phyloP scores from a whole-genome alignment of 92 coral and sea anemone species.

The Porites rus region DNA sequence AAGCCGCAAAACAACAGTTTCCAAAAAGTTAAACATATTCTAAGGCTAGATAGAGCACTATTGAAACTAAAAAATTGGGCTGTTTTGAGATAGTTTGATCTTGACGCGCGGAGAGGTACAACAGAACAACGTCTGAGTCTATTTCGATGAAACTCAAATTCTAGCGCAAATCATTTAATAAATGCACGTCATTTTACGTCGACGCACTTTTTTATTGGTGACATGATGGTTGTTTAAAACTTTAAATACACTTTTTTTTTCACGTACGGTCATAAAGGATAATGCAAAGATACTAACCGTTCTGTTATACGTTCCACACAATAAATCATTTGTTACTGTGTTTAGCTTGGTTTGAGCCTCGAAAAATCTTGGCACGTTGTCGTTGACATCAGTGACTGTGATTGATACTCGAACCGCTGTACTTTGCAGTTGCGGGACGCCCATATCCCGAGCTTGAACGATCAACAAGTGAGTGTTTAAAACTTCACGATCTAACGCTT shows the following conservation, averaged over 20 bases:
- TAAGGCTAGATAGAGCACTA: too few relatives aligned
- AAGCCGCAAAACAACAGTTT: too few relatives aligned
- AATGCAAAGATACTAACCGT: conserved; percentile 18
- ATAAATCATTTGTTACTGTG: background rate
- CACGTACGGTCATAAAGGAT: background rate
- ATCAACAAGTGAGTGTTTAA: conserved; percentile 20
- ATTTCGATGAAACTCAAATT: background rate
- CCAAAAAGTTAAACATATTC: too few relatives aligned
- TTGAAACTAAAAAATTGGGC: too few relatives aligned
- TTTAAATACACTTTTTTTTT: background rate
- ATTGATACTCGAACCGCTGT: conserved; percentile 45
- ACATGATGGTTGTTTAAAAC: background rate
- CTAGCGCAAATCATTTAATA: background rate
- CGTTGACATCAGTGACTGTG: conserved; percentile 83
- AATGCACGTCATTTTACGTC: too few relatives aligned
- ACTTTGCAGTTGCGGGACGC: conserved; percentile 21
- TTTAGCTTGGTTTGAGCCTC: conserved; percentile 11
- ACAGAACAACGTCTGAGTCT: too few relatives aligned
- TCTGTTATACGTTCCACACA: background rate
- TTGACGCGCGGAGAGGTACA: too few relatives aligned
- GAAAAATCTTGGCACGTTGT: conserved; percentile 72
- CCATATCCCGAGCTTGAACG: conserved; percentile 35
- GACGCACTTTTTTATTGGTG: too few relatives aligned
- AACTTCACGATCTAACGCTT: conserved; percentile 43
- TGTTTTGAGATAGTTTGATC: too few relatives aligned